Conservation (phyloP, 2,113 vertebrate genomes). For the Phainopepla nitens region DNA sequence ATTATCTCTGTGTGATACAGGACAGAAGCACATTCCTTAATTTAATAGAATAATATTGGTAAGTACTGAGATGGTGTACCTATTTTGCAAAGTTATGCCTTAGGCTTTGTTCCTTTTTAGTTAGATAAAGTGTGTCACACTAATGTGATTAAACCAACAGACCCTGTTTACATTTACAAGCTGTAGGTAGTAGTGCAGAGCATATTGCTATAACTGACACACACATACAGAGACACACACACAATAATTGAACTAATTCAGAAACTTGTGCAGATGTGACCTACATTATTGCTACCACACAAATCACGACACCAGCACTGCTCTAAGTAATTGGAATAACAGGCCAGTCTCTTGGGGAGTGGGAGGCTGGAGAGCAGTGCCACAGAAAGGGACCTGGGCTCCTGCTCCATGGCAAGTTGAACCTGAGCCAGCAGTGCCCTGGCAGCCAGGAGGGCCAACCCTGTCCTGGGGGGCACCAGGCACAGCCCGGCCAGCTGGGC, state of each 20-base stretch:
- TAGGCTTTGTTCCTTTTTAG: neutral
- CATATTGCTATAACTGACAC: neutral
- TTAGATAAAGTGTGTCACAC: neutral
- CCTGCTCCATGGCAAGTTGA: neutral
- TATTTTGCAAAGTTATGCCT: neutral
- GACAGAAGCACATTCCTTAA: neutral
- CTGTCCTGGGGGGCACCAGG: neutral
- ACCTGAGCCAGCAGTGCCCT: neutral
- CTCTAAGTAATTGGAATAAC: neutral
- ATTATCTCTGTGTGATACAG: neutral
- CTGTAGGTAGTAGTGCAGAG: neutral
- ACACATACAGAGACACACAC: neutral
- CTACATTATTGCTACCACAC: accelerated
- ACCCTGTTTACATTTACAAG: neutral
- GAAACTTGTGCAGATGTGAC: neutral
- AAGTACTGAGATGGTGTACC: neutral
- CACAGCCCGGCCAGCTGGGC: accelerated
- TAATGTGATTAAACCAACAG: neutral
- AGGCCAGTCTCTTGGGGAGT: neutral
- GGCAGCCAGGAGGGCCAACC: neutral
- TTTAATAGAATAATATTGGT: neutral
- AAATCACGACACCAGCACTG: neutral
- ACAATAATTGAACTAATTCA: neutral
- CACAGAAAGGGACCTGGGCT: accelerated
- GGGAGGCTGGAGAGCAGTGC: neutral